Conservation (phyloP, 2,888 invertebrate genomes). For the Ophion ventricosus region DNA sequence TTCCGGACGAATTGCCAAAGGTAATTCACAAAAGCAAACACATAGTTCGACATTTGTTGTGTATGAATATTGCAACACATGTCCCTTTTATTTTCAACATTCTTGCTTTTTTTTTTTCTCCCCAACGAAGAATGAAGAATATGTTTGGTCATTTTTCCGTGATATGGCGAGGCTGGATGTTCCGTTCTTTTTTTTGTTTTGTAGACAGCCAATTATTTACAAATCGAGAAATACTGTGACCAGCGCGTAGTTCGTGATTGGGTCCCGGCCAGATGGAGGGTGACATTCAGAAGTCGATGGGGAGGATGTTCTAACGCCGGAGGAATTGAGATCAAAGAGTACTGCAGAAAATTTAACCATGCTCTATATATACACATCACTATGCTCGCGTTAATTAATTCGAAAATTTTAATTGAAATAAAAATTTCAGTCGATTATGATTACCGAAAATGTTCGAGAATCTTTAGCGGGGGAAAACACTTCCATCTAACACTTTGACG, state of each 20-base stretch:
- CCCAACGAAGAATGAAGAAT: too few species aligned
- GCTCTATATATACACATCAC: not conserved
- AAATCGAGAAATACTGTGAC: constrained; percentile 22
- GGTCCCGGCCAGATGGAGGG: not conserved
- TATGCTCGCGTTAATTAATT: not conserved
- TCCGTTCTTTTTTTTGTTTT: not conserved
- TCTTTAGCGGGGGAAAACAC: not conserved
- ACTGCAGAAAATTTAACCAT: constrained; percentile 64
- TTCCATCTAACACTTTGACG: not conserved
- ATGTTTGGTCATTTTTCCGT: too few species aligned
- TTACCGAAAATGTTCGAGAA: not conserved
- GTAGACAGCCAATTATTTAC: constrained; percentile 53
- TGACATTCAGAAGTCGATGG: constrained; percentile 29
- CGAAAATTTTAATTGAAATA: not conserved
- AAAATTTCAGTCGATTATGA: not conserved
- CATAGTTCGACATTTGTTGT: not conserved
- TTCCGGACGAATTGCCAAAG: constrained; percentile 97
- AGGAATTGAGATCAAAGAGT: constrained; percentile 68
- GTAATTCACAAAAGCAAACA: too few species aligned
- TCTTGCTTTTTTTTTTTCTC: too few species aligned
- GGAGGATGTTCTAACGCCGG: constrained; percentile 63
- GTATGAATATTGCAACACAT: not conserved
- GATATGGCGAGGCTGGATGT: not conserved
- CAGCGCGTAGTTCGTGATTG: constrained; percentile 36
- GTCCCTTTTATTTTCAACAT: not conserved